Percentiles rank a stretch among this genome's conserved stretches.
phyloP scores from a whole-genome alignment of 2,113 vertebrate genomes.

The Laticauda laticaudata region DNA sequence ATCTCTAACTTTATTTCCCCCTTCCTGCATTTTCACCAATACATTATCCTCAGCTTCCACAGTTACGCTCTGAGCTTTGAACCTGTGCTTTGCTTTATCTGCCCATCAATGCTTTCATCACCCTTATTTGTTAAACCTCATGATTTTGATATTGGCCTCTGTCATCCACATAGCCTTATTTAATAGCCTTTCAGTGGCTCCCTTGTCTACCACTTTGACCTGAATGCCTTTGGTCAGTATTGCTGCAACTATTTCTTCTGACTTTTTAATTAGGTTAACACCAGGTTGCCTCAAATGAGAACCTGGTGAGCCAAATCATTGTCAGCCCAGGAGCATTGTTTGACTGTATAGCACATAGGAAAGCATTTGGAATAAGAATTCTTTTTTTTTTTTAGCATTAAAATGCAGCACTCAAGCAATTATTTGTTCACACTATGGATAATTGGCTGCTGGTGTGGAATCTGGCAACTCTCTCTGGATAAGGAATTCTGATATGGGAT shows the following conservation, averaged over 20 bases:
- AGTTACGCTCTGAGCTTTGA: background rate
- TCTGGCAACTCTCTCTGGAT: background rate
- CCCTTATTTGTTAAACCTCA: background rate
- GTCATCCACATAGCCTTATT: background rate
- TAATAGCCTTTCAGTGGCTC: background rate
- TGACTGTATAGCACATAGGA: background rate
- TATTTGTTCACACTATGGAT: background rate
- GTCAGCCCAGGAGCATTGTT: background rate
- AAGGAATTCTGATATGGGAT: background rate
- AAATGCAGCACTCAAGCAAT: background rate
- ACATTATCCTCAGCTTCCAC: background rate
- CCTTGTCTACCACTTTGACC: background rate
- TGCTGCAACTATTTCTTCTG: background rate
- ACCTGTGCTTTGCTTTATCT: background rate
- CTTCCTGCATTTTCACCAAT: background rate
- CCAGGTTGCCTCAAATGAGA: background rate
- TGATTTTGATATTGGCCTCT: background rate
- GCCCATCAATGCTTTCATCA: background rate
- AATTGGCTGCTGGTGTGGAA: background rate
- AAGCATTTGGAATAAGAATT: background rate
- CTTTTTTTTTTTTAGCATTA: background rate
- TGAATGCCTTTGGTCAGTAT: background rate
- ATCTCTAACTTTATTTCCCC: background rate
- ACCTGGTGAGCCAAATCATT: background rate
- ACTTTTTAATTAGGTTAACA: background rate